Conservation (phyloP, 2,797 vertebrate genomes). For the Craterocephalus amniculus region DNA sequence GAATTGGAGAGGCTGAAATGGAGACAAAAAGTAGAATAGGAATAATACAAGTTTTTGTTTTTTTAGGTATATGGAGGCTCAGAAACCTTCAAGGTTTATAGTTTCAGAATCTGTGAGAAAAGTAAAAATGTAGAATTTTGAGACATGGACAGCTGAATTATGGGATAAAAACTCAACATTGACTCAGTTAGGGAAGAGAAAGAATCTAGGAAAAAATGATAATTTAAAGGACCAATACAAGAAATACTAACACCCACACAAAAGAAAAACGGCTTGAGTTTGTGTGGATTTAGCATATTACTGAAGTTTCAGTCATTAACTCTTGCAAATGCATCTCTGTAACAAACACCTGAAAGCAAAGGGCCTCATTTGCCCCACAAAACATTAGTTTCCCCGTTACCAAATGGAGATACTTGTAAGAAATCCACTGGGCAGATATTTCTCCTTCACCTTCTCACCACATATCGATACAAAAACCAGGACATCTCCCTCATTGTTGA, state of each 20-base stretch:
- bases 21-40: slow-evolving; percentile 64
- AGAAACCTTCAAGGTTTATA: slow-evolving; percentile 20
- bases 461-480: slow-evolving; percentile 55
- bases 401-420: background rate
- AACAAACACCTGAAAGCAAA: background rate
- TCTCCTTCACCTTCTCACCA: slow-evolving; percentile 71
- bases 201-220: background rate
- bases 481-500: slow-evolving; percentile 34
- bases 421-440: slow-evolving; percentile 59
- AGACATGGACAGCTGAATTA: background rate
- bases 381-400: slow-evolving; percentile 10
- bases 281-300: slow-evolving; percentile 2
- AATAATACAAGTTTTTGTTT: slow-evolving; percentile 28
- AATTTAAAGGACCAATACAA: background rate
- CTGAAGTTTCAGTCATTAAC: background rate
- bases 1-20: slow-evolving; percentile 72
- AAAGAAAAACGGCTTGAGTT: background rate
- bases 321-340: background rate
- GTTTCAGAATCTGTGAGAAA: slow-evolving; percentile 5
- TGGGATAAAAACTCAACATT: background rate
- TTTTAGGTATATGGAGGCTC: slow-evolving; percentile 4
- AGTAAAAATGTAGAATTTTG: background rate
- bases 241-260: background rate
- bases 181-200: no score
- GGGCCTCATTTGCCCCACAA: background rate